phyloP scores from a whole-genome alignment of 1,140 invertebrate species.

The Luehdorfia chinensis region DNA sequence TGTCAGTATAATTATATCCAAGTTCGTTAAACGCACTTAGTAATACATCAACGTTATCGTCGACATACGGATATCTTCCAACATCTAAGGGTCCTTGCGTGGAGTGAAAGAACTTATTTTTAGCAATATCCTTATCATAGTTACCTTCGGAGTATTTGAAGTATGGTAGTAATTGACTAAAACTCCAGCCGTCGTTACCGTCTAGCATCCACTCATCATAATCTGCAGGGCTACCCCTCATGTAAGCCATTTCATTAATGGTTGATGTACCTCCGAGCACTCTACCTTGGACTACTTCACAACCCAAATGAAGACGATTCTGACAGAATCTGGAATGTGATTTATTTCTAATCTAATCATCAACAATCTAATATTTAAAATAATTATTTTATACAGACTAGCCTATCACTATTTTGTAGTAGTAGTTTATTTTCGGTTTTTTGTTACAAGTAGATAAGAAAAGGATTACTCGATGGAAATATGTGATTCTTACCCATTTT shows the following conservation, averaged over 20 bases:
- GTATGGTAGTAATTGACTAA: slow-evolving; percentile 82
- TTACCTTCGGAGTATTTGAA: slow-evolving; percentile 79
- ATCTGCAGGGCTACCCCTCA: slow-evolving; percentile 83
- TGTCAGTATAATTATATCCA: slow-evolving; percentile 64
- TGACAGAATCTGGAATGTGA: slow-evolving; percentile 57
- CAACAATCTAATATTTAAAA: too few relatives aligned
- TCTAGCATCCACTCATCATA: slow-evolving; percentile 83
- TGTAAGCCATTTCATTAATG: slow-evolving; percentile 90
- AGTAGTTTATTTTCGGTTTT: too few relatives aligned
- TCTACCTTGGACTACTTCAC: slow-evolving; percentile 78
- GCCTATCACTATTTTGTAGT: too few relatives aligned
- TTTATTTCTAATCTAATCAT: too few relatives aligned
- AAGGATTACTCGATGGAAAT: too few relatives aligned
- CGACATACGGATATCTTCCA: slow-evolving; percentile 58
- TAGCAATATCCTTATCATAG: slow-evolving; percentile 65
- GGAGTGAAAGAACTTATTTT: slow-evolving; percentile 63
- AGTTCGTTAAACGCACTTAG: slow-evolving; percentile 72
- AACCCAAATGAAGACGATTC: slow-evolving; percentile 45
- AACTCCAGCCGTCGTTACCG: slow-evolving; percentile 82
- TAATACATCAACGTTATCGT: slow-evolving; percentile 62
- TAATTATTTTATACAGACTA: too few relatives aligned
- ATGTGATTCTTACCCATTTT: slow-evolving; percentile 79
- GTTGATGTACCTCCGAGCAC: slow-evolving; percentile 86
- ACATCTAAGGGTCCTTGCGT: slow-evolving; percentile 65
- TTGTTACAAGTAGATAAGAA: too few relatives aligned